Evolutionary conservation across 2,888 invertebrate species (phyloP), one percentile per base, ranked within the genome.

Genomic region (Helobdella robusta): DNA sequence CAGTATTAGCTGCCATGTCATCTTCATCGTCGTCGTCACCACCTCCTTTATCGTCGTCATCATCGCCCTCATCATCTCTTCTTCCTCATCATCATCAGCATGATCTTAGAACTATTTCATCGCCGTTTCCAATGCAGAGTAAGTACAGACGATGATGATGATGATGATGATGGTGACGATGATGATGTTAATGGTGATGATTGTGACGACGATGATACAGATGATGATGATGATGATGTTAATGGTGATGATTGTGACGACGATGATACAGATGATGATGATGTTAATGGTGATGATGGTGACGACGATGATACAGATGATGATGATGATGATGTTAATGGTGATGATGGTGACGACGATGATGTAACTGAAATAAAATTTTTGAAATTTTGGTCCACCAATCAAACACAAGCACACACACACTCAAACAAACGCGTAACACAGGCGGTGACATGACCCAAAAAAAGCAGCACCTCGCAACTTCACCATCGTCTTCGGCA

Each of bases 81-180:
- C 20, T 25, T 23, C 32, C 56, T 30, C 20, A 28, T 56, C 56
- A 56, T 32, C 28, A 56, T 30, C 32, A 28, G 6, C n/a, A 5
- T 5, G 56, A 56, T n/a, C 56, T 56, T n/a, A 23, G 56, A 30
- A 56, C 56, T 6, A 56, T 32, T 15, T 56, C 56, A 6, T 56
- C 56, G n/a, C 56, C 56, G 32, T 56, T 56, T 56, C 56, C 56
- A 30, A 28, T 56, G 28, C 56, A 56, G 32, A 56, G 56, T 56
- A 30, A 32, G 56, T 56, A 8, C n/a, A n/a, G 40, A 40, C 18
- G 40, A 40, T 40, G 40, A 40, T 40, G 40, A 40, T 40, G 40
- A 40, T 40, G 40, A 40, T 40, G 40, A 40, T 40, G 40, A 40
- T 40, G 40, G 18, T 40, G 40, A 40, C 40, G 52, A 50, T 50